Conservation (phyloP, 1,140 invertebrate genomes). For the Eriocheir sinensis region DNA sequence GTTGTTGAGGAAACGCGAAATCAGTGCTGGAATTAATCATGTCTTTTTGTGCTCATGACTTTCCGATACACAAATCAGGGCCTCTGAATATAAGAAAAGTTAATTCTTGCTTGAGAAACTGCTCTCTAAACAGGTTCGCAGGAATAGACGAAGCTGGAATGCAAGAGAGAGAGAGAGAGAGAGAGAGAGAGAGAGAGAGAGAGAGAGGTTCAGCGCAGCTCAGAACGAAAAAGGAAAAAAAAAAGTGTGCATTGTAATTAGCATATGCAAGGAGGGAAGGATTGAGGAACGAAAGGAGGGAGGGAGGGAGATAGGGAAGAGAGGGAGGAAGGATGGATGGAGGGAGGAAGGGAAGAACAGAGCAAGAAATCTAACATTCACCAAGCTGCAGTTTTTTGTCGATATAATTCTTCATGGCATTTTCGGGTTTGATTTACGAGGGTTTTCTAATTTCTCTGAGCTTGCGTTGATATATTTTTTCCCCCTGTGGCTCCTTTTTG, state of each 20-base stretch:
- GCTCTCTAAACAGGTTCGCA: no score
- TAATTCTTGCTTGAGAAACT: no score
- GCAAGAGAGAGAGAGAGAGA: not conserved
- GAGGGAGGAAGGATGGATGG: not conserved
- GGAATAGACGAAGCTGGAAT: not conserved
- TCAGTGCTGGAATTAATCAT: no score
- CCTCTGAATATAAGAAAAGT: no score
- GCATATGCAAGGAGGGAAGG: no score
- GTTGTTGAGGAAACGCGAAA: no score
- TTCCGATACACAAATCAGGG: no score
- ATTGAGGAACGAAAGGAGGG: not conserved
- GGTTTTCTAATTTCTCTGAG: not conserved
- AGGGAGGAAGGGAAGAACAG: not conserved
- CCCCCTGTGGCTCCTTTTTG: not conserved
- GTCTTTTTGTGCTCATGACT: no score
- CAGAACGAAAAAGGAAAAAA: no score
- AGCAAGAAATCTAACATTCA: no score
- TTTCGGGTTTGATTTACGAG: not conserved
- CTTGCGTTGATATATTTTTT: not conserved
- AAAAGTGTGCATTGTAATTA: no score
- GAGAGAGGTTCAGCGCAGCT: no score
- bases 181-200: conserved; percentile 16
- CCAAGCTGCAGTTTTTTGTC: not conserved
- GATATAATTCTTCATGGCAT: not conserved
- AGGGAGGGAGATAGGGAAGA: conserved; percentile 41